phyloP scores from a whole-genome alignment of 2,888 invertebrate species.

The Andrena minutula region DNA sequence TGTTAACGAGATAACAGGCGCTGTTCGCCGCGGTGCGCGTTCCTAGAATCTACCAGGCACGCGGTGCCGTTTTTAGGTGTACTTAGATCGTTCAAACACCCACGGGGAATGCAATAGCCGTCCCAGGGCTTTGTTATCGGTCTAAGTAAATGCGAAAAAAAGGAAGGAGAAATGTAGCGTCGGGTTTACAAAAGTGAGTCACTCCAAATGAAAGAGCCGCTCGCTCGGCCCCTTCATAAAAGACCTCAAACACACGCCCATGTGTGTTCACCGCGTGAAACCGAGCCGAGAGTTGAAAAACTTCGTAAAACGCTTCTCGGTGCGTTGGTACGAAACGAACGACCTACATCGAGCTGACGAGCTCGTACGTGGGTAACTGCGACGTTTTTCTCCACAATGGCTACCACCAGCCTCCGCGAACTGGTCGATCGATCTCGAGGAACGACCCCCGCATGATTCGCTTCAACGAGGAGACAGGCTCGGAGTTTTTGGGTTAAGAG shows the following conservation, averaged over 20 bases:
- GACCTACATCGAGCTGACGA: slow-evolving; percentile 42
- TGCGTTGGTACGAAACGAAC: slow-evolving; percentile 39
- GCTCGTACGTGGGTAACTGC: not conserved
- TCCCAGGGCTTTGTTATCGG: slow-evolving; percentile 61
- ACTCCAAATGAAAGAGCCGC: slow-evolving; percentile 58
- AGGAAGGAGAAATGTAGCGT: slow-evolving; percentile 21
- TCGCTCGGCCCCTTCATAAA: slow-evolving; percentile 32
- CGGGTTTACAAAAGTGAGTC: slow-evolving; percentile 67
- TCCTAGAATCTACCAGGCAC: slow-evolving; percentile 23
- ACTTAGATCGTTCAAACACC: slow-evolving; percentile 57
- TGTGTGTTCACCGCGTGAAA: slow-evolving; percentile 37
- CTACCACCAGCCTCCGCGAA: slow-evolving; percentile 11
- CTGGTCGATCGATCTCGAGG: slow-evolving; percentile 32
- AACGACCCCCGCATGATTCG: slow-evolving; percentile 35
- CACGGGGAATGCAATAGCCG: slow-evolving; percentile 35
- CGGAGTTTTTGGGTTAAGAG: slow-evolving; percentile 57
- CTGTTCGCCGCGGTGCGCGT: slow-evolving; percentile 17
- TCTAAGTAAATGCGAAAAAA: slow-evolving; percentile 61
- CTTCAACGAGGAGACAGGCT: slow-evolving; percentile 42
- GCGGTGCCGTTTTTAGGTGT: slow-evolving; percentile 27
- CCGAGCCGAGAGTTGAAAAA: slow-evolving; percentile 20
- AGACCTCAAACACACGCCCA: slow-evolving; percentile 49
- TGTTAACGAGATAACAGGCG: slow-evolving; percentile 29
- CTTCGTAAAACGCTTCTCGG: slow-evolving; percentile 37
- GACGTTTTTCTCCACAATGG: not conserved